These are phyloP conservation scores for Holothuria leucospilota DNA, from an alignment of 53 echinoderm and acorn worm genomes.

Conservation along the genomic window DNA sequence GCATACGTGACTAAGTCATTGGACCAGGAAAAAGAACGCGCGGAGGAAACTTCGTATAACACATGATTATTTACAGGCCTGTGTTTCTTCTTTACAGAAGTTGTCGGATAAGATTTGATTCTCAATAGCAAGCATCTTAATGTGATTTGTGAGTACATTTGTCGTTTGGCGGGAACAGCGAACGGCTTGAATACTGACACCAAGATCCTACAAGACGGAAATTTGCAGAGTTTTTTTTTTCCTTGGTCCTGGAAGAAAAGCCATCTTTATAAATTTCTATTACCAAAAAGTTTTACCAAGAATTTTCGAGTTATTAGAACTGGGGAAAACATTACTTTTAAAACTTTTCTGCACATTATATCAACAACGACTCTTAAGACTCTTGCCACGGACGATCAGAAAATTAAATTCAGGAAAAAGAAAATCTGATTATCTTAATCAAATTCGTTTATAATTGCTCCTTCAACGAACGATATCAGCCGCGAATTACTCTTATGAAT, in stretches of 20 bases:
- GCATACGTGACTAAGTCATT: conserved; percentile 33
- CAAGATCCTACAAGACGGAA: too few species aligned
- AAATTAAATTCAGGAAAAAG: conserved; percentile 39
- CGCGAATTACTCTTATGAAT: conserved; percentile 28
- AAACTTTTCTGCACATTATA: too few species aligned
- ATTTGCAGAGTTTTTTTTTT: too few species aligned
- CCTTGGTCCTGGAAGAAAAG: too few species aligned
- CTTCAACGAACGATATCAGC: conserved; percentile 7
- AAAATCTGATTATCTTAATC: conserved; percentile 43
- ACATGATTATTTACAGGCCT: conserved; percentile 47
- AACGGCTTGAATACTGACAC: conserved; percentile 38
- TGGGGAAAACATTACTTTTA: too few species aligned
- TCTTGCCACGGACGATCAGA: conserved; percentile 11
- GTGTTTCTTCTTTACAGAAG: conserved; percentile 33
- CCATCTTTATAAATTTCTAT: too few species aligned
- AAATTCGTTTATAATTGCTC: conserved; percentile 52
- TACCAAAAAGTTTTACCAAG: too few species aligned
- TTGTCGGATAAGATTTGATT: conserved; percentile 53
- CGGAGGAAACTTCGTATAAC: conserved; percentile 45
- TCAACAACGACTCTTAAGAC: too few species aligned
- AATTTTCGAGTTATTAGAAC: too few species aligned
- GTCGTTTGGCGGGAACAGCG: conserved; percentile 51
- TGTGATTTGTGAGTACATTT: conserved; percentile 50
- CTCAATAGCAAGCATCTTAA: conserved; percentile 43
- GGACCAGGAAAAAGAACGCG: conserved; percentile 39